Evolutionary conservation across 1,140 invertebrate genomes (phyloP).

Genomic region (Ridgeia piscesae): DNA sequence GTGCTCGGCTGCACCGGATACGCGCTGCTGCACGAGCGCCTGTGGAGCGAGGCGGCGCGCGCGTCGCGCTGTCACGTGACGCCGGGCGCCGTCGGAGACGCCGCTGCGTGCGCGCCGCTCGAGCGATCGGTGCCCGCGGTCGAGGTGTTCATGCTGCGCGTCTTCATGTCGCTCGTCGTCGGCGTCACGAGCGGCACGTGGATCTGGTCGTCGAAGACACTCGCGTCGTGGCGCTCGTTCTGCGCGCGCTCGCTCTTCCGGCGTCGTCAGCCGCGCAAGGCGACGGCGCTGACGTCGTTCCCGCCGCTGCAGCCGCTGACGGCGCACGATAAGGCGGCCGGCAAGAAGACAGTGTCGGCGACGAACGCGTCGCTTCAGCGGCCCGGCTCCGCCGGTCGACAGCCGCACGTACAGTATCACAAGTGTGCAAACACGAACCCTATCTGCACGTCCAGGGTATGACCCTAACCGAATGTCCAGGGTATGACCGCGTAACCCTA

Average conservation of each 20-base stretch:
- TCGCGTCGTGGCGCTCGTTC: conserved; percentile 53
- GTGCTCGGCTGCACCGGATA: conserved; percentile 92
- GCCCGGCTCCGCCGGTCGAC: not conserved
- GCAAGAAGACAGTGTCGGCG: not conserved
- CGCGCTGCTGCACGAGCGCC: conserved; percentile 65
- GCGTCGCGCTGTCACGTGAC: conserved; percentile 31
- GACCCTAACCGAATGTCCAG: too few relatives aligned
- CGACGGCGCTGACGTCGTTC: not conserved
- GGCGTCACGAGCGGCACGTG: conserved; percentile 64
- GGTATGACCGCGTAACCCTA: too few relatives aligned
- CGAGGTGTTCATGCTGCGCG: conserved; percentile 67
- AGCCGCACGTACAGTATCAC: not conserved
- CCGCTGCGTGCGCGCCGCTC: conserved; percentile 40
- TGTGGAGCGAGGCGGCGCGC: conserved; percentile 43
- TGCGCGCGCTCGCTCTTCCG: conserved; percentile 46
- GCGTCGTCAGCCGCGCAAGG: conserved; percentile 26
- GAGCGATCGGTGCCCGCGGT: conserved; percentile 55
- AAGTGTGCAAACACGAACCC: not conserved
- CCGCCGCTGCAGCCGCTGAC: not conserved
- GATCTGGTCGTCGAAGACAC: conserved; percentile 56
- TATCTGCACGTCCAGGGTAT: not conserved
- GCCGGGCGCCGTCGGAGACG: not conserved
- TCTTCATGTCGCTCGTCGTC: conserved; percentile 63
- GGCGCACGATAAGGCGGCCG: not conserved
- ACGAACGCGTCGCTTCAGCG: not conserved